Evolutionary conservation across 2,797 vertebrate species (phyloP).

Genomic region (Molossus molossus): DNA sequence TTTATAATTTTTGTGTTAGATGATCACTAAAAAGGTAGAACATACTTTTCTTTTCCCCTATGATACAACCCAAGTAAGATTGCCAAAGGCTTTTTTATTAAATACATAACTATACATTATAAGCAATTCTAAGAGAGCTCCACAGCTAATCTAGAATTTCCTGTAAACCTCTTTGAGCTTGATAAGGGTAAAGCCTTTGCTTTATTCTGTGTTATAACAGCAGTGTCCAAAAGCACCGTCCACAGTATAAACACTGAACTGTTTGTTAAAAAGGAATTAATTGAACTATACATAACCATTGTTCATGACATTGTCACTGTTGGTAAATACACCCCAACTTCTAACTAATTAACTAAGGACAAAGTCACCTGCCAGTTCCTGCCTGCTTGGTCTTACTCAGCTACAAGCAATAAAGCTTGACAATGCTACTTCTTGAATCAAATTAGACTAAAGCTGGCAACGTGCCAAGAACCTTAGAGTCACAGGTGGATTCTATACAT

Average conservation of each 20-base stretch:
- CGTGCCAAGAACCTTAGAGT: not conserved
- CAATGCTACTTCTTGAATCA: not conserved
- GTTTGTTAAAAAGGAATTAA: constrained; percentile 28
- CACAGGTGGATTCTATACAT: not conserved
- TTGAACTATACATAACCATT: not conserved
- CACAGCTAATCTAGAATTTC: not conserved
- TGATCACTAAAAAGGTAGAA: not conserved
- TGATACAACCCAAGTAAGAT: not conserved
- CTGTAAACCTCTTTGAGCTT: not conserved
- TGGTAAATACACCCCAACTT: constrained; percentile 3
- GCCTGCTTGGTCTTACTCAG: not conserved
- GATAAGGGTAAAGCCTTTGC: not conserved
- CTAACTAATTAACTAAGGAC: constrained; percentile 22
- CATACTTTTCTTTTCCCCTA: not conserved
- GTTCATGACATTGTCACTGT: not conserved
- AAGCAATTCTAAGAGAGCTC: not conserved
- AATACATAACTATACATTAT: not conserved
- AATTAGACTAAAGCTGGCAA: not conserved
- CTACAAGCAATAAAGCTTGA: not conserved
- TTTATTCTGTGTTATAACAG: not conserved
- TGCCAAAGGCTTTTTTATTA: not conserved
- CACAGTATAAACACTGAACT: not conserved
- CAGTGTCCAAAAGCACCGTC: not conserved
- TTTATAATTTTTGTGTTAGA: not conserved
- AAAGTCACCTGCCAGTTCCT: constrained; percentile 2